These are phyloP conservation scores for Syngnathus scovelli DNA, from an alignment of 2,113 vertebrate species.

Conservation along the genomic window DNA sequence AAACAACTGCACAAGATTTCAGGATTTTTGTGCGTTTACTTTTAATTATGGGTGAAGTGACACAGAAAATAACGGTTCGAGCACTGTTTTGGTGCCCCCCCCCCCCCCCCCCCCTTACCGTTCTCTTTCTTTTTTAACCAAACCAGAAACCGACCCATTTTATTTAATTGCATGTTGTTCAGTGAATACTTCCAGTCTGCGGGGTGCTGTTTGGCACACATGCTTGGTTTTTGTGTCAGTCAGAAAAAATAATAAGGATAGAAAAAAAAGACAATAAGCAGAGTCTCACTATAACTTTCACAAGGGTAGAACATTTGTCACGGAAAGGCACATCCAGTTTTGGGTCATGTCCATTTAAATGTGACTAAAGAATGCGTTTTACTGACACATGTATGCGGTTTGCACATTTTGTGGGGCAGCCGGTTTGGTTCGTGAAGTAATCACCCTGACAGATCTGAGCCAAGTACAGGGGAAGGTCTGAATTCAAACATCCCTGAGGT, in stretches of 20 bases:
- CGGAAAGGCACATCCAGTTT: slow-evolving; percentile 2
- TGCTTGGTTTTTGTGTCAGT: slow-evolving; percentile 6
- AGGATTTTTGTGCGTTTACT: slow-evolving; percentile 11
- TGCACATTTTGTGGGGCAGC: slow-evolving; percentile 3
- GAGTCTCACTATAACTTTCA: not conserved
- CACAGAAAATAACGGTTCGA: slow-evolving; percentile 12
- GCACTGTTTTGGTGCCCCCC: not conserved
- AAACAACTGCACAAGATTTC: not conserved
- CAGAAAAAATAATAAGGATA: not conserved
- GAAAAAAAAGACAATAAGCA: not conserved
- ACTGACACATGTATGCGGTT: slow-evolving; percentile 3
- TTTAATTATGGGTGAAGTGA: slow-evolving; percentile 23
- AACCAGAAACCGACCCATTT: not conserved
- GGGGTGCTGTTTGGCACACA: slow-evolving; percentile 2
- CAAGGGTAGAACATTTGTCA: not conserved
- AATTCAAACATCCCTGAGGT: not conserved
- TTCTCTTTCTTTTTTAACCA: slow-evolving; percentile 3
- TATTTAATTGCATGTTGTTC: slow-evolving; percentile 9
- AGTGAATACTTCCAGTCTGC: slow-evolving; percentile 5
- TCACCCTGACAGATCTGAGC: not conserved
- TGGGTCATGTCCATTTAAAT: not conserved
- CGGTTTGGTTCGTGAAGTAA: slow-evolving; percentile 2
- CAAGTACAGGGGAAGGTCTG: not conserved
- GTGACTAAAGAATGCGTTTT: not conserved
- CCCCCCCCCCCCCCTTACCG: not conserved